Evolutionary conservation across 2,797 vertebrate species (phyloP), one percentile per base, ranked within the genome.

Genomic region (Parauchenoglanis ngamensis): DNA sequence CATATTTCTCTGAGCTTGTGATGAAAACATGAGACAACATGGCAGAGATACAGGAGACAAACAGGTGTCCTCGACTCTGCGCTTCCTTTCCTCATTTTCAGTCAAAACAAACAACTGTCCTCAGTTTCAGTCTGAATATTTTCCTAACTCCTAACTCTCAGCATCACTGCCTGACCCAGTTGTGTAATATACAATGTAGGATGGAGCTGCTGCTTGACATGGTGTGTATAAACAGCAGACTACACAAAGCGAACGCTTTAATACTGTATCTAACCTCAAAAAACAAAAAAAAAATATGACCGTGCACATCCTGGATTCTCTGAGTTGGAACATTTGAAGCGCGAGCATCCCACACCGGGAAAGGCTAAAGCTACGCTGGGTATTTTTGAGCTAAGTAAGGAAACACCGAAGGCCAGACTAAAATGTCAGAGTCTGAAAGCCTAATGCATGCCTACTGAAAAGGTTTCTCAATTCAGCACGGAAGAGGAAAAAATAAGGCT

Each of bases 361-460:
- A 57, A 84, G 77, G 80, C 80, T 44, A 49, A 80, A 89, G 73
- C 85, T 76, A 40, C 5, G 15, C 78, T 13, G 84, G 83, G 73
- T 86, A 70, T 86, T 88, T 88, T 86, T 86, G 67, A 85, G 85
- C 52, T 61, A 86, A 88, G 87, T 82, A 86, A 88, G 86, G 49
- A 73, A 81, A 87, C 56, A 85, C 84, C 61, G 15, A 73, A 56
- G 86, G 78, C 77, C 83, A 85, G 87, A 83, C 82, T 85, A 67
- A 87, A 85, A 90, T 86, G 78, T 85, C 83, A 89, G 86, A 56
- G 83, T 25, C 7, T 61, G 78, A 88, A 89, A 89, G 86, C 88
- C 88, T 85, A 85, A 85, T 80, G 76, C 68, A 52, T 85, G 84
- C 73, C 78, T 87, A 40, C 89, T 89, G 79, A 89, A 89, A 89